Conservation (phyloP, 2,888 invertebrate genomes). For the Meganola albula region DNA sequence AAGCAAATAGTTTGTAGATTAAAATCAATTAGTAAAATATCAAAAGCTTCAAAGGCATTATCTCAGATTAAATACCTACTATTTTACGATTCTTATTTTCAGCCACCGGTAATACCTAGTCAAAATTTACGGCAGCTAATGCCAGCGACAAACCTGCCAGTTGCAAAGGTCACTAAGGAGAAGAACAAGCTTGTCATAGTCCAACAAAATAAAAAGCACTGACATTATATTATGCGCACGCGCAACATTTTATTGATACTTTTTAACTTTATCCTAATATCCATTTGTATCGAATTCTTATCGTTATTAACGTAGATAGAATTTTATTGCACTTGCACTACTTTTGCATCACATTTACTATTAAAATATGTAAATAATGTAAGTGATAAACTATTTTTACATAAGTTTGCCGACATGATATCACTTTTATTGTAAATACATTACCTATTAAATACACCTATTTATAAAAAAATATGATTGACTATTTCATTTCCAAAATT, state of each 20-base stretch:
- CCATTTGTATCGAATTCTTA: constrained; percentile 17
- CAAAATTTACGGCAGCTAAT: constrained; percentile 83
- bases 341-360: constrained; percentile 11
- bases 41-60: too few species aligned
- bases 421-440: too few species aligned
- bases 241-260: constrained; percentile 29
- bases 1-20: too few species aligned
- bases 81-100: constrained; percentile 35
- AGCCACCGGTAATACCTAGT: constrained; percentile 79
- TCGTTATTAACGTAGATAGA: constrained; percentile 13
- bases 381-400: too few species aligned
- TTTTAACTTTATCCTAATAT: constrained; percentile 26
- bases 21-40: too few species aligned
- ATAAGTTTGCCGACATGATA: too few species aligned
- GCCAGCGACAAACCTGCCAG: constrained; percentile 79
- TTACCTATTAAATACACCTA: too few species aligned
- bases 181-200: constrained; percentile 90
- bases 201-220: constrained; percentile 79
- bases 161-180: constrained; percentile 88
- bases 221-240: constrained; percentile 43
- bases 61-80: too few species aligned
- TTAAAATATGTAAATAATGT: constrained; percentile 15
- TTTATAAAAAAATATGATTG: too few species aligned
- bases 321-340: constrained; percentile 9
- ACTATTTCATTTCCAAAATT: too few species aligned